Percentiles rank a stretch among this genome's conserved stretches.
These are phyloP conservation scores for Rotaria magnacalcarata DNA, from an alignment of 2,888 invertebrate genomes.

Conservation along the genomic window DNA sequence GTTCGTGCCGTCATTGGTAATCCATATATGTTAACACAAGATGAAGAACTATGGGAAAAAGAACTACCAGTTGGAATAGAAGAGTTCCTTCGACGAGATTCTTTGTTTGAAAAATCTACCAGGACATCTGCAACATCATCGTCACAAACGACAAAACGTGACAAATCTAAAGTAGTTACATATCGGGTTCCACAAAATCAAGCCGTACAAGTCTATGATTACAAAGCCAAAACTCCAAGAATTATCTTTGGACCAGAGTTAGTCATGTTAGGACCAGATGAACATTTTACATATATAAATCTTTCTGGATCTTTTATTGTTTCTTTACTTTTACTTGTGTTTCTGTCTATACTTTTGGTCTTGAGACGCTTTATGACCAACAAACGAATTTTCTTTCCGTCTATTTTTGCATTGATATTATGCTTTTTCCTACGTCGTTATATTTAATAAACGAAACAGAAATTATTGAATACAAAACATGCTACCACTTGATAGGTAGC, in stretches of 20 bases:
- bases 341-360: neutral
- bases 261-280: neutral
- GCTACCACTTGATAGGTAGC: too few species aligned
- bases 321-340: neutral
- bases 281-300: neutral
- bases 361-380: neutral
- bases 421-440: too few species aligned
- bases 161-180: conserved; percentile 58
- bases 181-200: conserved; percentile 63
- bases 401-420: too few species aligned
- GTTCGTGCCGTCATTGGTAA: conserved; percentile 60
- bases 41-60: conserved; percentile 60
- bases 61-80: conserved; percentile 57
- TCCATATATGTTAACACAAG: conserved; percentile 62
- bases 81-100: conserved; percentile 40
- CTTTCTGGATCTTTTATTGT: neutral
- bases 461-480: too few species aligned
- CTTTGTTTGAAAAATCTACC: conserved; percentile 54
- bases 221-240: conserved; percentile 59
- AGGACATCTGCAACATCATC: conserved; percentile 45
- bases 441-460: too few species aligned
- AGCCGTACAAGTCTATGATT: conserved; percentile 63
- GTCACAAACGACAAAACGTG: conserved; percentile 48
- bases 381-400: too few species aligned
- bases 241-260: neutral